phyloP scores from a whole-genome alignment of 1,140 invertebrate genomes.

The Bombus impatiens region DNA sequence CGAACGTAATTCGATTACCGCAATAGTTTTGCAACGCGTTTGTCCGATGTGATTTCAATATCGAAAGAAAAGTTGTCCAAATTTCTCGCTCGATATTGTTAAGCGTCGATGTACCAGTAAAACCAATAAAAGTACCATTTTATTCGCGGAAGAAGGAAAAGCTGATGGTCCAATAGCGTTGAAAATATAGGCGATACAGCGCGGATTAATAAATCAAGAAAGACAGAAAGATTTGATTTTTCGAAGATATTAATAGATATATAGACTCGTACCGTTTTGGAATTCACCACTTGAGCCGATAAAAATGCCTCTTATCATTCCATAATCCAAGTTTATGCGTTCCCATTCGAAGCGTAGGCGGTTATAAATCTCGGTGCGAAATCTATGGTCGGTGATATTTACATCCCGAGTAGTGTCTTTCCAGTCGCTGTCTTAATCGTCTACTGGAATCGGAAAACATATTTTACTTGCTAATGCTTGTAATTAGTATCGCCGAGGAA shows the following conservation, averaged over 20 bases:
- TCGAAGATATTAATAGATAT: too few relatives aligned
- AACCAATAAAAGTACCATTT: not conserved
- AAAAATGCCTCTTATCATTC: not conserved
- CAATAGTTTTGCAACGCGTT: not conserved
- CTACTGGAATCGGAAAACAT: conserved; percentile 1
- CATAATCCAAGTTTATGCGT: not conserved
- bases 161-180: too few relatives aligned
- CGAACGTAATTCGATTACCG: conserved; percentile 7
- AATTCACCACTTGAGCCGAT: too few relatives aligned
- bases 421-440: conserved; percentile 12
- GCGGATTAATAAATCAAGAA: too few relatives aligned
- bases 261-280: too few relatives aligned
- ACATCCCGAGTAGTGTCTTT: not conserved
- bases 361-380: not conserved
- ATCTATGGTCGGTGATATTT: not conserved
- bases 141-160: too few relatives aligned
- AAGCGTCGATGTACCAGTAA: not conserved
- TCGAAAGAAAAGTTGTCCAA: too few relatives aligned
- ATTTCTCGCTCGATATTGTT: not conserved
- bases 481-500: conserved; percentile 13
- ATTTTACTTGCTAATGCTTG: not conserved
- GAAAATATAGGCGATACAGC: too few relatives aligned
- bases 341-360: not conserved
- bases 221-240: too few relatives aligned
- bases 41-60: not conserved